Evolutionary conservation across 2,113 vertebrate genomes (phyloP).

Genomic region (Tachysurus fulvidraco): DNA sequence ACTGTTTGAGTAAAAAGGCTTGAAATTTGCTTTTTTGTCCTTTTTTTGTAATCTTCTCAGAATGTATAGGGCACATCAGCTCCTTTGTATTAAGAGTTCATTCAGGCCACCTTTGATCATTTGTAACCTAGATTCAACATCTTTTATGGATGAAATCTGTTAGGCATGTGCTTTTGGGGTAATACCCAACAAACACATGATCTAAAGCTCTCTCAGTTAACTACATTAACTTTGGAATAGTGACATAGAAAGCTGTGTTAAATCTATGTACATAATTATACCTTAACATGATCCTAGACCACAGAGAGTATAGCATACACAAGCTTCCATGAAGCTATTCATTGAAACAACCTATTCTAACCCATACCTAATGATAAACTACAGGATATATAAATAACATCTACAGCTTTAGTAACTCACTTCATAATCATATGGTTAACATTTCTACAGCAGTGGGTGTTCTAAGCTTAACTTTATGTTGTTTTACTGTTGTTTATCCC

Average conservation of each 20-base stretch:
- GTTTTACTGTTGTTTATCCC: background rate
- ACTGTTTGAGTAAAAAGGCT: background rate
- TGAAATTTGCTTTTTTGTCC: background rate
- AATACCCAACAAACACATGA: background rate
- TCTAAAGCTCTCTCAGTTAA: background rate
- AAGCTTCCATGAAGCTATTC: background rate
- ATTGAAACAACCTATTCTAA: background rate
- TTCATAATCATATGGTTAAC: background rate
- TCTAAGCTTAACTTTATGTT: background rate
- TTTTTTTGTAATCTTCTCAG: background rate
- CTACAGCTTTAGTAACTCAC: background rate
- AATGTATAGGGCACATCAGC: background rate
- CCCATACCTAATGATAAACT: background rate
- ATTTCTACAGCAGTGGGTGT: background rate
- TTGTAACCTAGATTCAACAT: background rate
- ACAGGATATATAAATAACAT: background rate
- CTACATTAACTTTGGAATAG: background rate
- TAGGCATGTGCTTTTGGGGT: background rate
- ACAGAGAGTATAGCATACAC: background rate
- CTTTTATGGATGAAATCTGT: background rate
- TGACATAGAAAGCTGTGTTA: background rate
- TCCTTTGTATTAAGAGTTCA: background rate
- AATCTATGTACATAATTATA: background rate
- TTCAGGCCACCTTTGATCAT: background rate
- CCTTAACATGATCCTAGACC: background rate